phyloP scores from a whole-genome alignment of 2,888 invertebrate genomes.

The Camptogramma bilineatum region DNA sequence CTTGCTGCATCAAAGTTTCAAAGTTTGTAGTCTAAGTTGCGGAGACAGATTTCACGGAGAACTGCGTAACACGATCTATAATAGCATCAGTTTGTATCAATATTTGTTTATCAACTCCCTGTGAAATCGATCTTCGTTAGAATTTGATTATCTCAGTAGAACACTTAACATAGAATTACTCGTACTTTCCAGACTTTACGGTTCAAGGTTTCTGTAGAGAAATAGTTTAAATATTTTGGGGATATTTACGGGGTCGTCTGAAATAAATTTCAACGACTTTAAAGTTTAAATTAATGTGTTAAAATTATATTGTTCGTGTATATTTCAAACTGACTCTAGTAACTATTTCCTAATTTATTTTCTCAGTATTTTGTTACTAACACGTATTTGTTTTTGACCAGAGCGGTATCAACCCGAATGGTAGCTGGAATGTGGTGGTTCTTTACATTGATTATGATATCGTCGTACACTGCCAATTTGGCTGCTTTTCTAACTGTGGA shows the following conservation, averaged over 20 bases:
- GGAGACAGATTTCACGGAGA: slow-evolving; percentile 58
- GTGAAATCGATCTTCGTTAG: slow-evolving; percentile 50
- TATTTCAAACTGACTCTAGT: slow-evolving; percentile 26
- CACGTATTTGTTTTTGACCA: slow-evolving; percentile 57
- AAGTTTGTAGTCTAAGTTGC: slow-evolving; percentile 49
- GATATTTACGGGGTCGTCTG: slow-evolving; percentile 26
- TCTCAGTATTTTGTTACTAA: slow-evolving; percentile 15
- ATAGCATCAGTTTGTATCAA: no score
- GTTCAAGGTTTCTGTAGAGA: slow-evolving; percentile 22
- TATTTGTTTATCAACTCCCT: slow-evolving; percentile 29
- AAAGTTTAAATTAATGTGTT: background rate
- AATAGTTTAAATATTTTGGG: slow-evolving; percentile 22
- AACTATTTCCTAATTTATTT: slow-evolving; percentile 13
- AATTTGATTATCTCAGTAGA: slow-evolving; percentile 30
- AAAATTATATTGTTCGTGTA: slow-evolving; percentile 1
- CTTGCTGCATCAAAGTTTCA: slow-evolving; percentile 83
- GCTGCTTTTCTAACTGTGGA: slow-evolving; percentile 97
- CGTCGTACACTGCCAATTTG: slow-evolving; percentile 97
- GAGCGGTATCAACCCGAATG: slow-evolving; percentile 95
- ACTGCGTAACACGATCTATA: slow-evolving; percentile 25
- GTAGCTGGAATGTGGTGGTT: slow-evolving; percentile 98
- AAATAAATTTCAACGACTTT: slow-evolving; percentile 12
- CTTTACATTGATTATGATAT: slow-evolving; percentile 97
- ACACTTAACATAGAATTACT: slow-evolving; percentile 28
- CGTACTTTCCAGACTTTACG: slow-evolving; percentile 17